Conservation (phyloP, 2,797 vertebrate genomes). For the Pristis pectinata region DNA sequence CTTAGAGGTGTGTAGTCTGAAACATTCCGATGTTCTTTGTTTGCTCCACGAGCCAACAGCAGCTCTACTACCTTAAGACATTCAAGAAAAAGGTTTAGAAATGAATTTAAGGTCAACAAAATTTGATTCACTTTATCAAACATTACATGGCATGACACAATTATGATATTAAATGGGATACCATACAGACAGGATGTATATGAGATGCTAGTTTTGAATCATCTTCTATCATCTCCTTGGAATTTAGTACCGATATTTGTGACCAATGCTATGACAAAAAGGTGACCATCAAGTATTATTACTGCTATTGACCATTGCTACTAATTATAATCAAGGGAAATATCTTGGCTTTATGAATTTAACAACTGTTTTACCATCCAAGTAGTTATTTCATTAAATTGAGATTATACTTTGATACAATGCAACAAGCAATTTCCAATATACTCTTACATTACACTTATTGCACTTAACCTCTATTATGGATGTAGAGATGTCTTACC, state of each 20-base stretch:
- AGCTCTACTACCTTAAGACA: slow-evolving; percentile 83
- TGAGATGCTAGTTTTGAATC: neutral
- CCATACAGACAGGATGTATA: neutral
- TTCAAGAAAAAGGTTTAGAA: slow-evolving; percentile 42
- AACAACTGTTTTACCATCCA: neutral
- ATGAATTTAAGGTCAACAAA: slow-evolving; percentile 25
- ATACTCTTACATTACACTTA: neutral
- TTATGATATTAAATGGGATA: neutral
- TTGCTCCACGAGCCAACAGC: slow-evolving; percentile 90
- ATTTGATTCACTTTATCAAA: slow-evolving; percentile 35
- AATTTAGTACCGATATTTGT: neutral
- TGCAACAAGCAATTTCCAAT: neutral
- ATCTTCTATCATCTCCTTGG: neutral
- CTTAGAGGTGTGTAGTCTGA: slow-evolving; percentile 97
- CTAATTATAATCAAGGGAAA: neutral
- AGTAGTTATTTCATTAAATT: neutral
- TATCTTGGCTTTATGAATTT: neutral
- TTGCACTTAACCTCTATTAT: neutral
- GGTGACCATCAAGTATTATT: neutral
- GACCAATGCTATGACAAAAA: neutral
- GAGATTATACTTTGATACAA: neutral
- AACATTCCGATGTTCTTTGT: slow-evolving; percentile 97
- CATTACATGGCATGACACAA: neutral
- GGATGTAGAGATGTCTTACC: slow-evolving; percentile 54
- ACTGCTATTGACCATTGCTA: neutral